Conservation (phyloP, 2,797 vertebrate species). For the Aselliscus stoliczkanus region DNA sequence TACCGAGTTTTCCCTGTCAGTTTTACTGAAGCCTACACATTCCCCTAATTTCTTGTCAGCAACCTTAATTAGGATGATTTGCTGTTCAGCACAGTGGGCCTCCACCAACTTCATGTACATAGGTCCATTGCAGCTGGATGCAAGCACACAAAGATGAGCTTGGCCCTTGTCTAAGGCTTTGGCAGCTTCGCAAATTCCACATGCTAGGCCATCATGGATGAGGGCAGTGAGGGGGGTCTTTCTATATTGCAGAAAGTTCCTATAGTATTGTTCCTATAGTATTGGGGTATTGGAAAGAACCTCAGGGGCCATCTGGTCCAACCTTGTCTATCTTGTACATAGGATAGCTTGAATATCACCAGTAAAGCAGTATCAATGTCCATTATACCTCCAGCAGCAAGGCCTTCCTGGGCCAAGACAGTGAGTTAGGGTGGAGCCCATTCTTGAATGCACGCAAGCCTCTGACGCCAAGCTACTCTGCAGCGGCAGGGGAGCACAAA, state of each 20-base stretch:
- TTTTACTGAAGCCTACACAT: not conserved
- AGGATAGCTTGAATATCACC: too few relatives aligned
- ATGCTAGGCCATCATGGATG: not conserved
- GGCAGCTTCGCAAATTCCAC: not conserved
- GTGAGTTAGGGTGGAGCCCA: fast-evolving
- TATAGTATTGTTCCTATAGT: too few relatives aligned
- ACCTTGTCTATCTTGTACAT: too few relatives aligned
- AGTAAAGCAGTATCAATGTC: not conserved
- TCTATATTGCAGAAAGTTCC: too few relatives aligned
- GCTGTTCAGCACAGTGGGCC: too few relatives aligned
- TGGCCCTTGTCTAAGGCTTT: not conserved
- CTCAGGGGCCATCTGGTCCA: too few relatives aligned
- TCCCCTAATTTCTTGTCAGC: not conserved
- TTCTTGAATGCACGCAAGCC: too few relatives aligned
- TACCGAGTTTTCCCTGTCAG: not conserved
- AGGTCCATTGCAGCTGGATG: not conserved
- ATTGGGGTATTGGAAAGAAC: too few relatives aligned
- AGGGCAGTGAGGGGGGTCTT: too few relatives aligned
- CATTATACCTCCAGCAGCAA: not conserved
- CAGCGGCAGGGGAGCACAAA: not conserved
- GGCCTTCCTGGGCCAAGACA: not conserved
- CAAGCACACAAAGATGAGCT: not conserved
- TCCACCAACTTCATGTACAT: too few relatives aligned
- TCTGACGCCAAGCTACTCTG: too few relatives aligned
- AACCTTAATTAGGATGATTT: not conserved